Base-by-base conservation (phyloP, 2,888 invertebrate genomes). In the Machimus rusticus region DNA sequence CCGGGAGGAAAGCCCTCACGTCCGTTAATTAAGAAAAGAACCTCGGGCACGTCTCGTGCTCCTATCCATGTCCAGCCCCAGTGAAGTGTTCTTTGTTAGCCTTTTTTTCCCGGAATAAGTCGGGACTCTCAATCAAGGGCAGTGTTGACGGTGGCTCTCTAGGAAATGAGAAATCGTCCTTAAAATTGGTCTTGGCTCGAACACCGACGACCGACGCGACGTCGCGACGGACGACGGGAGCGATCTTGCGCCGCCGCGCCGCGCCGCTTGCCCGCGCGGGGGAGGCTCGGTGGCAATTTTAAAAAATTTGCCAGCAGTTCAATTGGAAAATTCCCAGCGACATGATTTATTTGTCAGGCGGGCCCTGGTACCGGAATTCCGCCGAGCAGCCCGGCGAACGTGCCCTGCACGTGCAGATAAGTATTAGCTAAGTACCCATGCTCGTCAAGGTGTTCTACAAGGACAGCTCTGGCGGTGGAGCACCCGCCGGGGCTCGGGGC, bases 271-370 rank as follows among this genome's bases (percentile, higher is more conserved):
- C 12, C 19, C 6, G 16, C 12, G 9, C 6, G 19, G 37, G n/a
- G 28, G 16, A n/a, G 46, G 34, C 28, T 39, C 66, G 86, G 86
- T 86, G 86, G 78, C 66, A 86, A 86, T 79, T 86, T 78, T 77
- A 57, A 86, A 66, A 86, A 86, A 66, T 66, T 86, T 86, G 86
- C 78, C 86, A 86, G 51, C 86, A 86, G 66, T 77, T 86, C 78
- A 86, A 86, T 86, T 86, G 86, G 86, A 86, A 86, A 86, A 86
- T 86, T 86, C 78, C 19, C 23, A 28, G 34, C 19, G 78, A 86
- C 78, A 78, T 86, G 78, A 86, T 86, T 86, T 86, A 86, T 78
- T 77, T 43, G 86, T 19, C 46, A n/a, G 37, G 57, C 57, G 37
- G 78, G 74, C 39, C 16, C 74, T 39, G 43, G 66, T 28, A 66